These are phyloP conservation scores for Ormyrus thymus DNA, from an alignment of 2,888 invertebrate species.

Conservation along the genomic window DNA sequence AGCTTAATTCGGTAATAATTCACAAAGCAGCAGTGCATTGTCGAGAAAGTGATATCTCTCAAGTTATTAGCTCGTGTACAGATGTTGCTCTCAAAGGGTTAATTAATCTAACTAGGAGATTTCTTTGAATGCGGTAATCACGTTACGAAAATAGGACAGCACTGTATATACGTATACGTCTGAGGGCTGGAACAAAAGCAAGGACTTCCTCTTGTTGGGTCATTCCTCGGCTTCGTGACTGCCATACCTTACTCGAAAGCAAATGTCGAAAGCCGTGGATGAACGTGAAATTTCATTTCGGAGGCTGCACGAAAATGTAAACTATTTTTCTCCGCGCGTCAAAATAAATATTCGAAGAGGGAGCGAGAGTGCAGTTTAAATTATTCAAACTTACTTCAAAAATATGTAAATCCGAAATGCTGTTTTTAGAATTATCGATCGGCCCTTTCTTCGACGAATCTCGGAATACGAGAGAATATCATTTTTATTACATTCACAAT, in stretches of 20 bases:
- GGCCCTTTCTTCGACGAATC: too few species aligned
- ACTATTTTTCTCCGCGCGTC: too few species aligned
- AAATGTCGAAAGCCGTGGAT: not conserved
- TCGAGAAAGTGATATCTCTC: conserved; percentile 11
- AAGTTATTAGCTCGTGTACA: not conserved
- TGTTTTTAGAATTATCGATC: too few species aligned
- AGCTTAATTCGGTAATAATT: too few species aligned
- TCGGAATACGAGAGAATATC: too few species aligned
- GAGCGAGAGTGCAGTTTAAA: not conserved
- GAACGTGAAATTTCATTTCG: too few species aligned
- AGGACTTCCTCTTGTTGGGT: not conserved
- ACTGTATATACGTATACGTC: not conserved
- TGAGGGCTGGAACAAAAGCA: conserved; percentile 7
- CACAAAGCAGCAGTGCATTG: too few species aligned
- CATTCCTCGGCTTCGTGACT: not conserved
- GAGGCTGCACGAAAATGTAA: too few species aligned
- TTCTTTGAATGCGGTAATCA: conserved; percentile 33
- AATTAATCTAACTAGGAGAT: conserved; percentile 35
- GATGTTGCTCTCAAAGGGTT: conserved; percentile 18
- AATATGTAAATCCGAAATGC: too few species aligned
- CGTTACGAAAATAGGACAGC: conserved; percentile 26
- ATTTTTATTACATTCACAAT: too few species aligned
- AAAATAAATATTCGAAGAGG: not conserved
- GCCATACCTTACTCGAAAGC: not conserved
- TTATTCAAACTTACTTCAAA: too few species aligned